phyloP scores from a whole-genome alignment of 2,888 invertebrate genomes.

The Gymnosoma rotundatum region DNA sequence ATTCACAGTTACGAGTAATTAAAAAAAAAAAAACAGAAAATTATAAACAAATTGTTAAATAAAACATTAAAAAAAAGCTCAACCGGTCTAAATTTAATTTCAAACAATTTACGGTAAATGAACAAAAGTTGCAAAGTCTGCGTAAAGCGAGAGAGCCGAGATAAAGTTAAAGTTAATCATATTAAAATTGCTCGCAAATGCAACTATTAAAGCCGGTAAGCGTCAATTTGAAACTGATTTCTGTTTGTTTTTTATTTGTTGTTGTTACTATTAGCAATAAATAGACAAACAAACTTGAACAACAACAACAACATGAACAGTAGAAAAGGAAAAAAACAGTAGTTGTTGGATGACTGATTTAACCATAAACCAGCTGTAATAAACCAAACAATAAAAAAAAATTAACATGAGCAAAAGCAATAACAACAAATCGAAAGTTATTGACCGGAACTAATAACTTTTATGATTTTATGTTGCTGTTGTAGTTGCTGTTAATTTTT shows the following conservation, averaged over 20 bases:
- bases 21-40: constrained; percentile 6
- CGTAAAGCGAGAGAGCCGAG: constrained; percentile 1
- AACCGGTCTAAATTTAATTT: constrained; percentile 59
- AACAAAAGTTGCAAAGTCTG: constrained; percentile 59
- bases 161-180: background rate
- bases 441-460: constrained; percentile 75
- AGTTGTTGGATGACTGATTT: constrained; percentile 62
- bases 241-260: background rate
- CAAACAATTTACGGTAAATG: constrained; percentile 50
- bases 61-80: constrained; percentile 16
- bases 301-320: background rate
- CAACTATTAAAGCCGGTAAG: constrained; percentile 62
- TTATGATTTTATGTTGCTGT: constrained; percentile 54
- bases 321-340: constrained; percentile 16
- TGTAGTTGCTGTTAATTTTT: constrained; percentile 10
- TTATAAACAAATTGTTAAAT: background rate
- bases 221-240: constrained; percentile 36
- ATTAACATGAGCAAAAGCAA: constrained; percentile 26
- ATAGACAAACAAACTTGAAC: background rate
- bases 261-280: constrained; percentile 14
- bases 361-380: constrained; percentile 62
- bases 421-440: constrained; percentile 74
- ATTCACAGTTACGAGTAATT: background rate
- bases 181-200: constrained; percentile 39
- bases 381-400: constrained; percentile 21